A percentile compares a stretch with the other conserved stretches of the same genome.
Evolutionary conservation across 2,888 invertebrate species (phyloP).

Genomic region (Rhagophthalmus giganteus): DNA sequence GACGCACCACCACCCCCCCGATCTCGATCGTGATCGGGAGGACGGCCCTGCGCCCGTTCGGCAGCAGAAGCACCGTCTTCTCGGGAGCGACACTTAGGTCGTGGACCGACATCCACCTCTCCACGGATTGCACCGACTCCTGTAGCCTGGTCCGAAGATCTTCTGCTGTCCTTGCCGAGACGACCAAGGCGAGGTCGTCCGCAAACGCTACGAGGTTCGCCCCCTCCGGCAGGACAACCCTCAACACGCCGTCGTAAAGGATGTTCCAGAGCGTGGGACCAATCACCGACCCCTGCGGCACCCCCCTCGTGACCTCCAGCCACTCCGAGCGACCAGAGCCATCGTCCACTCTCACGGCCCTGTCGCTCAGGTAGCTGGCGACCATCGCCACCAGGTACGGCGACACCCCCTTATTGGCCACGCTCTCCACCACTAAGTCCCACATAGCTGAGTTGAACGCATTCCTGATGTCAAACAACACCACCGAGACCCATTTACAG

Average conservation of each 20-base stretch:
- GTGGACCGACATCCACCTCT: background rate
- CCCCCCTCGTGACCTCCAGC: background rate
- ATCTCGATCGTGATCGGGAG: background rate
- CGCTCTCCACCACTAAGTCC: background rate
- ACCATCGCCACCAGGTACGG: background rate
- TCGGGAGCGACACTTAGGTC: background rate
- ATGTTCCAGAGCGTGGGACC: conserved; percentile 1
- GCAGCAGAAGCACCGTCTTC: background rate
- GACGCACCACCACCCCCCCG: background rate
- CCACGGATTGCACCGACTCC: background rate
- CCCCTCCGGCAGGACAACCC: background rate
- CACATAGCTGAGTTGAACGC: background rate
- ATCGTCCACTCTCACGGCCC: background rate
- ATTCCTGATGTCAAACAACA: background rate
- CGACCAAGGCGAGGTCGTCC: background rate
- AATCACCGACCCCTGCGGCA: conserved; percentile 1
- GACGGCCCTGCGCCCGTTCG: background rate
- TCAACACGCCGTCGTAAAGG: background rate
- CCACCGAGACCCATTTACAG: background rate
- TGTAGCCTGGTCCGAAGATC: background rate
- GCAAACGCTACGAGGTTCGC: background rate
- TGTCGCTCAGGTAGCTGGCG: background rate
- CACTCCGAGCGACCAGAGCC: background rate
- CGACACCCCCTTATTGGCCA: background rate
- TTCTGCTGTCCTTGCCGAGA: background rate